Conservation (phyloP, 2,113 vertebrate species). For the Paralichthys olivaceus region DNA sequence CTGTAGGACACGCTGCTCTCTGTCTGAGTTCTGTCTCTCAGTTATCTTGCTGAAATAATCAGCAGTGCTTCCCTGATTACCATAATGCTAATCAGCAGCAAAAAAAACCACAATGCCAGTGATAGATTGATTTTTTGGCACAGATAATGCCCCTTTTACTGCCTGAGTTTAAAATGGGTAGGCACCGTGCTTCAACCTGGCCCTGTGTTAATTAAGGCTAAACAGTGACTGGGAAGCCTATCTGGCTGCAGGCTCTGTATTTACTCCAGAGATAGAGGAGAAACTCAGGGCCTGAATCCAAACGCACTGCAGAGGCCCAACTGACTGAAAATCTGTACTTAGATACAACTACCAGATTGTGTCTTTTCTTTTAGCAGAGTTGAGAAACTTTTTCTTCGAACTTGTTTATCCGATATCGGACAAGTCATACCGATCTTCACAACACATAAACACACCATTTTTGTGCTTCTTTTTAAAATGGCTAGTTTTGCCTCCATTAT, state of each 20-base stretch:
- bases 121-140: slow-evolving; percentile 50
- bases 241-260: slow-evolving; percentile 46
- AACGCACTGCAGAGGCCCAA: slow-evolving; percentile 13
- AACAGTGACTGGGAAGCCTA: slow-evolving; percentile 37
- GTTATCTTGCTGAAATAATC: too few species aligned
- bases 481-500: too few species aligned
- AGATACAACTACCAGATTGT: neutral
- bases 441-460: neutral
- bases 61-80: too few species aligned
- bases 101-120: slow-evolving; percentile 20
- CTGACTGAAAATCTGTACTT: slow-evolving; percentile 22
- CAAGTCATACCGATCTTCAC: neutral
- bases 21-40: too few species aligned
- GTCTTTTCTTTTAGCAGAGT: neutral
- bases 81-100: too few species aligned
- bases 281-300: slow-evolving; percentile 32
- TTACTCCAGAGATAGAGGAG: slow-evolving; percentile 32
- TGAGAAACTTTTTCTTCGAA: neutral
- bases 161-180: slow-evolving; percentile 34
- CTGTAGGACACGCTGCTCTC: too few species aligned
- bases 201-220: slow-evolving; percentile 56
- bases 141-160: slow-evolving; percentile 18
- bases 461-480: too few species aligned
- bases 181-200: slow-evolving; percentile 24
- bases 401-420: neutral